Evolutionary conservation across 2,797 vertebrate species (phyloP).

Genomic region (Phoebastria nigripes): DNA sequence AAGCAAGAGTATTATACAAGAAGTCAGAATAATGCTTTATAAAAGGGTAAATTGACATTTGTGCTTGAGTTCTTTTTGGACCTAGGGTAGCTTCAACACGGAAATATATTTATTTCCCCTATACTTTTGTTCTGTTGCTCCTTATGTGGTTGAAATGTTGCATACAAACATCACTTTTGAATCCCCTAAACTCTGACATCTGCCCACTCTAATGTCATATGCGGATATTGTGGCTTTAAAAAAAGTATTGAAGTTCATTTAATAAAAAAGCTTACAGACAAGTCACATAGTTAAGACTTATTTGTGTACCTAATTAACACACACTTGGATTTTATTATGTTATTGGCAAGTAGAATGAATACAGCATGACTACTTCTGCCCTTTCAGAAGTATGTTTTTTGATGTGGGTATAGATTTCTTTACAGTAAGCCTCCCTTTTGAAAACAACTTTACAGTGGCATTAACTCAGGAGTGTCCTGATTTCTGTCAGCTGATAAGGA

Average conservation of each 20-base stretch:
- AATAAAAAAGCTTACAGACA: not conserved
- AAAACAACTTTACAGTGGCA: not conserved
- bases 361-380: not conserved
- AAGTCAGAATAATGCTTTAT: not conserved
- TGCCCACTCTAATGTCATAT: not conserved
- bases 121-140: not conserved
- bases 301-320: not conserved
- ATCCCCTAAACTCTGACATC: not conserved
- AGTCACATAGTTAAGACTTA: not conserved
- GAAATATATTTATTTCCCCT: not conserved
- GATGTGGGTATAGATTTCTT: not conserved
- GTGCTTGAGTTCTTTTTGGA: not conserved
- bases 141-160: not conserved
- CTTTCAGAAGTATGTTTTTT: not conserved
- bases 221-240: not conserved
- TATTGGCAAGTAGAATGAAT: not conserved
- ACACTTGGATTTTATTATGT: not conserved
- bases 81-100: not conserved
- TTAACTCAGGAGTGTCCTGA: not conserved
- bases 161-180: not conserved
- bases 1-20: not conserved
- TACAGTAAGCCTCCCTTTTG: not conserved
- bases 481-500: not conserved
- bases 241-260: not conserved
- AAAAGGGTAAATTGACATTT: not conserved